Evolutionary conservation across 2,888 invertebrate genomes (phyloP).

Genomic region (Sussaba pulchella): DNA sequence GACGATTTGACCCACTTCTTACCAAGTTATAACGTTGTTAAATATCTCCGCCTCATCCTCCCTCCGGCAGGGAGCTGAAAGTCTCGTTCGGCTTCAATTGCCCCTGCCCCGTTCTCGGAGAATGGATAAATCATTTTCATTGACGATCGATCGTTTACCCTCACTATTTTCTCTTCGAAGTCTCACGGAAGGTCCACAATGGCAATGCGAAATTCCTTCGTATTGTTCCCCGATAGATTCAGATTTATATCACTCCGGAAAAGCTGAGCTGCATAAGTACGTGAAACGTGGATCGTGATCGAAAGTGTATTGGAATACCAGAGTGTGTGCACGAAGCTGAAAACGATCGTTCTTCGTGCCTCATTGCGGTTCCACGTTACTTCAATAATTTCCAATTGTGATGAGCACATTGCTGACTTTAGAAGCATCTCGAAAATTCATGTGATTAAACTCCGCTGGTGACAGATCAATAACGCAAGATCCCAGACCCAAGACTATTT

Average conservation of each 20-base stretch:
- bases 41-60: slow-evolving; percentile 75
- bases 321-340: slow-evolving; percentile 1
- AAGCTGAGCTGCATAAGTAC: slow-evolving; percentile 50
- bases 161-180: not conserved
- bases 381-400: not conserved
- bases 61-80: slow-evolving; percentile 56
- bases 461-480: no score
- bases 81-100: slow-evolving; percentile 19
- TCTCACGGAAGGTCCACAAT: slow-evolving; percentile 36
- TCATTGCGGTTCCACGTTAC: no score
- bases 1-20: slow-evolving; percentile 79
- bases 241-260: slow-evolving; percentile 36
- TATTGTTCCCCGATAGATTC: slow-evolving; percentile 58
- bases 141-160: slow-evolving; percentile 53
- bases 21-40: slow-evolving; percentile 77
- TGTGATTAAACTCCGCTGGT: no score
- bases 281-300: slow-evolving; percentile 43
- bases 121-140: slow-evolving; percentile 77
- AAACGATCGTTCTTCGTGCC: not conserved
- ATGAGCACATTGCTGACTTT: not conserved
- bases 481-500: no score
- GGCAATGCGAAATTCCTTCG: slow-evolving; percentile 59
- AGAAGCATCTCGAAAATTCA: not conserved
- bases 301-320: slow-evolving; percentile 64
- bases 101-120: slow-evolving; percentile 67